phyloP scores from a whole-genome alignment of 2,888 invertebrate species.

The Morinoia aosen region DNA sequence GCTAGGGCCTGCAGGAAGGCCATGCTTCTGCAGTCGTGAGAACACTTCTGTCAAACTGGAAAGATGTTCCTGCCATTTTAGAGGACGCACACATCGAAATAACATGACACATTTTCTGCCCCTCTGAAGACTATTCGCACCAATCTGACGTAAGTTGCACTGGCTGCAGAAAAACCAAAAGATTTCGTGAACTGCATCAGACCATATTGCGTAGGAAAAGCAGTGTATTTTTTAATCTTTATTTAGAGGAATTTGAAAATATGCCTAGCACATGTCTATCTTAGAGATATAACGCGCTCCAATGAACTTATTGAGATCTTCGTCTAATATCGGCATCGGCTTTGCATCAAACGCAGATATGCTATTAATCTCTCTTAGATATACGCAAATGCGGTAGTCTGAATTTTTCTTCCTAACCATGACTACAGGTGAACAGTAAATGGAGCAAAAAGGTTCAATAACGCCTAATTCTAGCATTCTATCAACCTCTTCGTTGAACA shows the following conservation, averaged over 20 bases:
- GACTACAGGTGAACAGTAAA: slow-evolving; percentile 71
- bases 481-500: slow-evolving; percentile 61
- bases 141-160: slow-evolving; percentile 6
- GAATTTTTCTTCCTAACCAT: too few species aligned
- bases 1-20: slow-evolving; percentile 36
- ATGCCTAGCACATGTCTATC: slow-evolving; percentile 21
- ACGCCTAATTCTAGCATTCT: slow-evolving; percentile 69
- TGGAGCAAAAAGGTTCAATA: slow-evolving; percentile 69
- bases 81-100: slow-evolving; percentile 29
- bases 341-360: slow-evolving; percentile 38
- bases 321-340: slow-evolving; percentile 51
- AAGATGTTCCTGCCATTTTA: slow-evolving; percentile 15
- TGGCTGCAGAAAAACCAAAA: not conserved
- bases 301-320: slow-evolving; percentile 18
- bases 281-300: slow-evolving; percentile 23
- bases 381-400: slow-evolving; percentile 23
- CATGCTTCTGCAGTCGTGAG: not conserved
- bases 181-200: slow-evolving; percentile 53
- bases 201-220: slow-evolving; percentile 39
- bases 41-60: not conserved
- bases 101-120: slow-evolving; percentile 17
- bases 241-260: slow-evolving; percentile 31
- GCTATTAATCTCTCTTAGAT: slow-evolving; percentile 25
- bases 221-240: slow-evolving; percentile 37
- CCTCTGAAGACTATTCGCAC: not conserved